Evolutionary conservation across 2,113 vertebrate species (phyloP).

Genomic region (Tursiops truncatus): DNA sequence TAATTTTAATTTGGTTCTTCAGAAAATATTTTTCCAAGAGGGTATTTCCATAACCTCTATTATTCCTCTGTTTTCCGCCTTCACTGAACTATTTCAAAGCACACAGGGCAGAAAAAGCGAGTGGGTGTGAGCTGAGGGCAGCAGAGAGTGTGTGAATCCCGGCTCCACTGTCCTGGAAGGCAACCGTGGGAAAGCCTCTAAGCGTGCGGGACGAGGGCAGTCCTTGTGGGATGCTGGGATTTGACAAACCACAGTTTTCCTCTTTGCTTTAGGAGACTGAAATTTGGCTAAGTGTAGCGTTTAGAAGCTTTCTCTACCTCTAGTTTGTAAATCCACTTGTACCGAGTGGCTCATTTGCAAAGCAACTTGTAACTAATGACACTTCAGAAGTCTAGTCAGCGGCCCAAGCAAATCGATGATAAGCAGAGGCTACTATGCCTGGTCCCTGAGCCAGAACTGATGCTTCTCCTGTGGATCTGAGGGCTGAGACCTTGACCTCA

Average conservation of each 20-base stretch:
- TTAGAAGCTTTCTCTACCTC: neutral
- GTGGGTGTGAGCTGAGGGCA: neutral
- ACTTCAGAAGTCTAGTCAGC: slow-evolving; percentile 21
- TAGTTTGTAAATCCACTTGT: neutral
- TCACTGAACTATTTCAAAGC: neutral
- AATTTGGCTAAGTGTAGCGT: neutral
- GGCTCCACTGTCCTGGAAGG: neutral
- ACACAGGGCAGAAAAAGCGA: neutral
- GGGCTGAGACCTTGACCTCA: neutral
- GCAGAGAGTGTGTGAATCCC: neutral
- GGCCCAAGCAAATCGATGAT: neutral
- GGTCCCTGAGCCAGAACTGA: neutral
- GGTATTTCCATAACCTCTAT: neutral
- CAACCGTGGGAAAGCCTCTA: neutral
- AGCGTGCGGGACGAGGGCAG: fast-evolving
- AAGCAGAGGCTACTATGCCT: neutral
- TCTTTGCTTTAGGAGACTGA: neutral
- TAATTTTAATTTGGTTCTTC: neutral
- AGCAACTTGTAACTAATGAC: slow-evolving; percentile 29
- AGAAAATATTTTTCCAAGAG: neutral
- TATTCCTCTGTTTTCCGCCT: neutral
- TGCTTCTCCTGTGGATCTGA: neutral
- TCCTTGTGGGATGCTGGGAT: neutral
- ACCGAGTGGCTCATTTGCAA: slow-evolving; percentile 39
- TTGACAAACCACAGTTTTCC: neutral